Evolutionary conservation across 2,888 invertebrate genomes (phyloP).

Genomic region (Pantelozetes paolii): DNA sequence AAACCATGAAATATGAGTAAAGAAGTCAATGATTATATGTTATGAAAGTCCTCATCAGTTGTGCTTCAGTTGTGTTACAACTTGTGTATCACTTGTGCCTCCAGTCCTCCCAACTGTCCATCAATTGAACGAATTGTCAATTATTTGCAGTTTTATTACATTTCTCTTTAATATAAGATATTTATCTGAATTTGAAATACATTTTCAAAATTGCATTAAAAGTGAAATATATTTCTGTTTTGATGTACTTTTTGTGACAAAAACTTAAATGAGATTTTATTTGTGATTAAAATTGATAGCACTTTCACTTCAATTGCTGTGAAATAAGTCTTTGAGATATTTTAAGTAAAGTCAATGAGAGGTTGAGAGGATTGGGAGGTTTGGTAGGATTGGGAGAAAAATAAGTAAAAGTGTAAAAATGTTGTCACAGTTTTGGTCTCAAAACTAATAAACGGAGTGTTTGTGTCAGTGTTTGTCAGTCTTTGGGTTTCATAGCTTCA

Average conservation of each 20-base stretch:
- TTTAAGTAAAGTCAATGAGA: neutral
- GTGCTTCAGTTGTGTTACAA: neutral
- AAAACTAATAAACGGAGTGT: slow-evolving; percentile 5
- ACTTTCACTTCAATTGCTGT: neutral
- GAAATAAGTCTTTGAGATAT: neutral
- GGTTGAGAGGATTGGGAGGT: neutral
- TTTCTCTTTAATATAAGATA: no score
- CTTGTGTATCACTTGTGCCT: neutral
- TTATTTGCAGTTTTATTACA: no score
- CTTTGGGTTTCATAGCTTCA: no score
- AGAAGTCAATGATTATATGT: neutral
- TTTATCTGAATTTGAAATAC: no score
- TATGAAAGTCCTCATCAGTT: neutral
- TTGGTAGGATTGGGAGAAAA: neutral
- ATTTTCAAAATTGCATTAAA: no score
- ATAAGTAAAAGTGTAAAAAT: neutral
- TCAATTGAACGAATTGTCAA: neutral
- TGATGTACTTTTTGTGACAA: neutral
- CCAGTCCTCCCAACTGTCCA: neutral
- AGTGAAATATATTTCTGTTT: neutral
- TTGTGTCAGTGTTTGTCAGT: no score
- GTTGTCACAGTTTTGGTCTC: neutral
- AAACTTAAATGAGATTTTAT: slow-evolving; percentile 25
- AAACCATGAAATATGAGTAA: neutral
- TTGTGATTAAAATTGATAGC: slow-evolving; percentile 19